Percentiles rank a stretch among this genome's conserved stretches.
Evolutionary conservation across 2,797 vertebrate species (phyloP).

Genomic region (Epinephelus malabaricus): DNA sequence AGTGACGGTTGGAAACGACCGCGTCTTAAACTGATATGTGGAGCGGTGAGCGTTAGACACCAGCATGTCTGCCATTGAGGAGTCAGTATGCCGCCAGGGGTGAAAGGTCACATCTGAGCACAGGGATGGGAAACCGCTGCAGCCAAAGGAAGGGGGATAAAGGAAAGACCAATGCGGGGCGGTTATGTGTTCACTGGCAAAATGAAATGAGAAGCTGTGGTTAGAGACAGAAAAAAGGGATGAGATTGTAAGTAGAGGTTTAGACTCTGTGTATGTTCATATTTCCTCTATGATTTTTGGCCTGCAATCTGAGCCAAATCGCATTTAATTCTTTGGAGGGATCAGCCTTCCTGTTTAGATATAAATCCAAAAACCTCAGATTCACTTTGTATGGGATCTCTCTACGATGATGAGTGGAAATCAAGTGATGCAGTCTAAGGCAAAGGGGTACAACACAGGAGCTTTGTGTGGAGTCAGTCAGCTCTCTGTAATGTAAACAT

Average conservation of each 20-base stretch:
- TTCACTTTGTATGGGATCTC: conserved; percentile 12
- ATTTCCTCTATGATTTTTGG: conserved; percentile 41
- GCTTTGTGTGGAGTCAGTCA: conserved; percentile 4
- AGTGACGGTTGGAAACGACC: conserved; percentile 24
- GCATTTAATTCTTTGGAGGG: conserved; percentile 22
- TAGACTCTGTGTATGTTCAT: conserved; percentile 32
- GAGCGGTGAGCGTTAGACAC: conserved; percentile 38
- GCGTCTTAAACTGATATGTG: conserved; percentile 17
- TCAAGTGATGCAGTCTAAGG: neutral
- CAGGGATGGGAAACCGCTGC: conserved; percentile 34
- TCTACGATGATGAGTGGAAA: conserved; percentile 30
- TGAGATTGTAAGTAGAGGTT: conserved; percentile 28
- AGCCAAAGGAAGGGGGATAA: conserved; percentile 24
- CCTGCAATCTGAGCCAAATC: conserved; percentile 18
- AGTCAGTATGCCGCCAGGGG: conserved; percentile 28
- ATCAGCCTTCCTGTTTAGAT: conserved; percentile 19
- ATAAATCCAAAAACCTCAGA: conserved; percentile 30
- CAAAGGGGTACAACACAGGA: neutral
- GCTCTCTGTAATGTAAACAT: neutral
- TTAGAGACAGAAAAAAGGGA: conserved; percentile 15
- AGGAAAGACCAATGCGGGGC: conserved; percentile 12
- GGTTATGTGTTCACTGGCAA: conserved; percentile 29
- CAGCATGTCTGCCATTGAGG: conserved; percentile 42
- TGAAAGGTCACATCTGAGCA: conserved; percentile 65
- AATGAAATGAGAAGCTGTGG: conserved; percentile 33